Evolutionary conservation across 1,140 invertebrate genomes (phyloP), one percentile per base, ranked within the genome.

Genomic region (Drosophila tsacasi): DNA sequence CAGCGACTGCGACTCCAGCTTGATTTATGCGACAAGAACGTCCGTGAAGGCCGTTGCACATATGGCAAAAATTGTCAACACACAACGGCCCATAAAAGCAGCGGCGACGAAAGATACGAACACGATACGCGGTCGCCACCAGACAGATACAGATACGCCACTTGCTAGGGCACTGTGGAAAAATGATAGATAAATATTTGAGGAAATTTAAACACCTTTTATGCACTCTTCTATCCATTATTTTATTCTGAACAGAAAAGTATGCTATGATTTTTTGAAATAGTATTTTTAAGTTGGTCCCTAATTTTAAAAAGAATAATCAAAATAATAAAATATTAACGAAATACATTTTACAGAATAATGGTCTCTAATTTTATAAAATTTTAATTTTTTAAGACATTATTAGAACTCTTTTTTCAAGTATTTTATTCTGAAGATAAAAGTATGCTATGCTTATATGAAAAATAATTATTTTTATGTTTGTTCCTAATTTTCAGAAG

Each of bases 41-140:
- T 78, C 73, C 61, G 46, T 74, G 83, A 87, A 87, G 83, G 83
- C 84, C 83, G 85, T 81, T 74, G 81, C 84, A 80, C 84, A 89
- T 75, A 84, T 90, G 85, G 85, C 84, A 81, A 84, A 79, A 90
- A 89, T 89, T 89, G 84, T 89, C 84, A 89, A 90, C 85, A 87
- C 63, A 82, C 64, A 63, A 77, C 74, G 62, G 75, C 57, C 76
- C 76, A 79, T 79, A 79, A 79, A 78, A 69, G 65, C 77, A 59
- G 66, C 65, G 55, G 54, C 81, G 76, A 67, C 71, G 66, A 75
- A 74, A 79, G 74, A 79, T 78, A 60, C 77, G 84, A 83, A 46
- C 75, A 74, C 83, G 67, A 85, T 69, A 75, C 71, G 66, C 44
- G 67, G 19, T 37, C 19, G 54, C 35, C 67, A 61, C n/a, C 30